Evolutionary conservation across 2,888 invertebrate species (phyloP).

Genomic region (Polydrusus tereticollis): DNA sequence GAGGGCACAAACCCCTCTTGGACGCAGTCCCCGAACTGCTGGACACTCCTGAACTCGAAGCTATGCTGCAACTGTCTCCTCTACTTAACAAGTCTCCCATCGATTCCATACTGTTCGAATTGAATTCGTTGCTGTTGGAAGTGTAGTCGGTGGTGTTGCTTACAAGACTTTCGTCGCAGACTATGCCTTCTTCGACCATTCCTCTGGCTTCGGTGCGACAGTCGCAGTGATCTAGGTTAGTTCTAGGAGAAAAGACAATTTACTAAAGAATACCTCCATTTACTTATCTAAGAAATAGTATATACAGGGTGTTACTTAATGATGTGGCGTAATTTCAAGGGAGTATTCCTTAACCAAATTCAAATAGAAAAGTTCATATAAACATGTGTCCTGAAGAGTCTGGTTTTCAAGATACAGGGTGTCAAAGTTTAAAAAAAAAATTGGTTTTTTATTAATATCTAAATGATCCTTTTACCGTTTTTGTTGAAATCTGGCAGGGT

Average conservation of each 20-base stretch:
- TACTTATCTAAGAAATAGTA: no score
- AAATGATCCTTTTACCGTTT: no score
- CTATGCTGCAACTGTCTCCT: slow-evolving; percentile 70
- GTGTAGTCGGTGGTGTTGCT: slow-evolving; percentile 67
- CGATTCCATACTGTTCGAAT: slow-evolving; percentile 70
- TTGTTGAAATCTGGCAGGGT: no score
- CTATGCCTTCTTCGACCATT: slow-evolving; percentile 74
- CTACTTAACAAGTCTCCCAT: slow-evolving; percentile 75
- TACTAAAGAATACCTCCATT: neutral
- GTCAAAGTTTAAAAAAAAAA: no score
- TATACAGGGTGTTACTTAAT: no score
- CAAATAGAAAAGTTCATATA: no score
- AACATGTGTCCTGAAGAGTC: no score
- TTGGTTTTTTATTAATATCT: no score
- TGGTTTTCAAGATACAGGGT: no score
- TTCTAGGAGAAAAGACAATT: slow-evolving; percentile 45
- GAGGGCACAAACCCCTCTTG: slow-evolving; percentile 65
- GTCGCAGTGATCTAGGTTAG: slow-evolving; percentile 65
- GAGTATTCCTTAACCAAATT: no score
- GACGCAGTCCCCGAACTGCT: slow-evolving; percentile 70
- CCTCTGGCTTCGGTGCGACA: slow-evolving; percentile 64
- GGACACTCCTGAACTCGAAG: slow-evolving; percentile 76
- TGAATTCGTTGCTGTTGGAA: slow-evolving; percentile 63
- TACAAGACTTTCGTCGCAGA: slow-evolving; percentile 79
- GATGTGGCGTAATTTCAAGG: no score